Conservation (phyloP, 2,888 invertebrate species). For the Scelioninae gen. 2 region DNA sequence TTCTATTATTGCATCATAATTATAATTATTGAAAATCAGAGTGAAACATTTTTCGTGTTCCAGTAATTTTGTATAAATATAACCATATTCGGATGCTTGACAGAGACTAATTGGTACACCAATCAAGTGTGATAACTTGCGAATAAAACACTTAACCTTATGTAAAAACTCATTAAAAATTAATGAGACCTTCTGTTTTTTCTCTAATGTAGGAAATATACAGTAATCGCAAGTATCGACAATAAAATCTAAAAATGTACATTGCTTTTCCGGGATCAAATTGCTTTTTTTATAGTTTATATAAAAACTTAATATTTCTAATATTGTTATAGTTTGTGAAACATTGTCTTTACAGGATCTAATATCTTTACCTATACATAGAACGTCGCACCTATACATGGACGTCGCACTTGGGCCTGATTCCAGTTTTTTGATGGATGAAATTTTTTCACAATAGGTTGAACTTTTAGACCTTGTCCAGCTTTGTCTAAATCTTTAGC, state of each 20-base stretch:
- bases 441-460: not conserved
- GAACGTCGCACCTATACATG: no score
- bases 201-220: not conserved
- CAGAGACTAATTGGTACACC: constrained; percentile 14
- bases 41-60: constrained; percentile 16
- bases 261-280: not conserved
- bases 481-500: constrained; percentile 1
- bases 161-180: not conserved
- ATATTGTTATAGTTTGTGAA: no score
- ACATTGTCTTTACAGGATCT: no score
- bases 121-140: constrained; percentile 13
- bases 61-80: constrained; percentile 22
- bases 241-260: not conserved
- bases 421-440: constrained; percentile 26
- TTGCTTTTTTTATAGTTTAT: no score
- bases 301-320: no score
- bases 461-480: not conserved
- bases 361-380: no score
- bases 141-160: not conserved
- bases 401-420: constrained; percentile 3
- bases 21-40: constrained; percentile 11
- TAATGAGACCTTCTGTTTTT: not conserved
- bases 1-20: constrained; percentile 31
- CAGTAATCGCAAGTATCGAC: not conserved
- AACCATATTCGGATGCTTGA: constrained; percentile 18